Conservation (phyloP, 1,140 invertebrate genomes). For the Plodia interpunctella region DNA sequence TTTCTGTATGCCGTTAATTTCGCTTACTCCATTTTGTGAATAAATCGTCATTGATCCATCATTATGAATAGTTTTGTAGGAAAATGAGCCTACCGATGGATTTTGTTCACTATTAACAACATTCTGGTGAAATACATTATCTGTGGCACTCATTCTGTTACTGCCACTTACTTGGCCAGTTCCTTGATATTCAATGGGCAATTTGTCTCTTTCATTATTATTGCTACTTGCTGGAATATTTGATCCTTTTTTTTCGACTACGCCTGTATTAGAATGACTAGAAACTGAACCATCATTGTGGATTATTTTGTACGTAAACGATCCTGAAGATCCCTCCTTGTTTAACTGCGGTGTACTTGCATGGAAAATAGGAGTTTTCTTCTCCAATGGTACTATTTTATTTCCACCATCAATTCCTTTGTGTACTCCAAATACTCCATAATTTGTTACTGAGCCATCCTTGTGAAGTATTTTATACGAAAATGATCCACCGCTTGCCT, state of each 20-base stretch:
- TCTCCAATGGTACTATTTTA: neutral
- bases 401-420: constrained; percentile 3
- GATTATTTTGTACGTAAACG: too few species aligned
- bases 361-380: neutral
- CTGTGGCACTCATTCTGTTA: neutral
- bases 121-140: neutral
- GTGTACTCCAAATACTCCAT: neutral
- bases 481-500: neutral
- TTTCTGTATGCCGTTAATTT: neutral
- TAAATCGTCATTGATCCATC: constrained; percentile 12
- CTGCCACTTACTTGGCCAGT: neutral
- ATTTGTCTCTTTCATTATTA: neutral
- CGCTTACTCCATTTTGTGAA: neutral
- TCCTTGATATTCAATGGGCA: neutral
- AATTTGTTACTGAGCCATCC: constrained; percentile 16
- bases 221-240: neutral
- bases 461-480: constrained; percentile 9
- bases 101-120: neutral
- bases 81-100: neutral
- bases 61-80: constrained; percentile 13
- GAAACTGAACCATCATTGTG: too few species aligned
- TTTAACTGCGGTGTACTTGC: too few species aligned
- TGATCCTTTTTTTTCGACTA: too few species aligned
- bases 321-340: too few species aligned
- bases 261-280: too few species aligned